These are phyloP conservation scores for Drosophila ironensis DNA, from an alignment of 1,140 invertebrate genomes.

Conservation along the genomic window DNA sequence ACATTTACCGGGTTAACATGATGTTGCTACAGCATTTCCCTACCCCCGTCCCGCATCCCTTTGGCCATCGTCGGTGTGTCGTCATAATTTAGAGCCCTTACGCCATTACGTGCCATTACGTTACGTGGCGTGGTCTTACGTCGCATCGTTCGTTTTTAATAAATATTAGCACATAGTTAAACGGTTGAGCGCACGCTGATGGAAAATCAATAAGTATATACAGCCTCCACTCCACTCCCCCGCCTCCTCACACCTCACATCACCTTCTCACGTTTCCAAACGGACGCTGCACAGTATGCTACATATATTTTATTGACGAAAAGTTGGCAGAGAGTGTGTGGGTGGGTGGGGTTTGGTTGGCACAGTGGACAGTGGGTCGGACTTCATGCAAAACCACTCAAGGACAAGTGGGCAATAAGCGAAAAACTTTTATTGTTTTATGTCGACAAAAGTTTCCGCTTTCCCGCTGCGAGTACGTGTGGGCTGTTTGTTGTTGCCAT, in stretches of 20 bases:
- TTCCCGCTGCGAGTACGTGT: neutral
- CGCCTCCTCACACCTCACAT: neutral
- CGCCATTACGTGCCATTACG: conserved; percentile 48
- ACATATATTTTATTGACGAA: conserved; percentile 68
- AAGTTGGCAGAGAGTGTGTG: conserved; percentile 27
- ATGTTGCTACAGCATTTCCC: conserved; percentile 23
- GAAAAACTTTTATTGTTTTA: conserved; percentile 80
- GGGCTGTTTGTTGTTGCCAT: neutral
- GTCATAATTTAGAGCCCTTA: conserved; percentile 38
- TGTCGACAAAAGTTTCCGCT: conserved; percentile 55
- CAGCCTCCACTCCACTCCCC: neutral
- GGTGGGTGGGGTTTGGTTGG: neutral
- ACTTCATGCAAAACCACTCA: conserved; percentile 75
- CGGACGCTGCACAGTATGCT: conserved; percentile 23
- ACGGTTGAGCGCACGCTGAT: conserved; percentile 69
- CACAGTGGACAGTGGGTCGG: conserved; percentile 7
- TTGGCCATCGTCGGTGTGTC: no score
- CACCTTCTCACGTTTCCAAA: neutral
- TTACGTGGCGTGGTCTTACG: conserved; percentile 50
- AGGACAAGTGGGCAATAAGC: conserved; percentile 78
- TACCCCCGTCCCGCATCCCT: no score
- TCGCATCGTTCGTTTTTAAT: conserved; percentile 51
- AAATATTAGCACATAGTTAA: conserved; percentile 79
- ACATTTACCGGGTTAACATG: conserved; percentile 40
- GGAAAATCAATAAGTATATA: conserved; percentile 69